These are phyloP conservation scores for Lucilia cuprina DNA, from an alignment of 1,140 invertebrate species.

Conservation along the genomic window DNA sequence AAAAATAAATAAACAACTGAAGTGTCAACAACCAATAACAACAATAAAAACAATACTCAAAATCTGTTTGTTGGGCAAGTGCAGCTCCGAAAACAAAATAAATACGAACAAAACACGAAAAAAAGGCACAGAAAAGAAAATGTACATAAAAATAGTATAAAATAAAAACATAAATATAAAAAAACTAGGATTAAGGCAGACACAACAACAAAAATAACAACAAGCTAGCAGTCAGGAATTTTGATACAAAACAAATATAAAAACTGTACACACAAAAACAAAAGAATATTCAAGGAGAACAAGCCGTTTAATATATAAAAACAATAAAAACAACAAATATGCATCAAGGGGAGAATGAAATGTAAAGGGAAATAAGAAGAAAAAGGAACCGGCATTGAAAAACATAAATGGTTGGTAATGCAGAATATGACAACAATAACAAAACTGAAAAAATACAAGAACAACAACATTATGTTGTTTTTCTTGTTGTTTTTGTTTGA, in stretches of 20 bases:
- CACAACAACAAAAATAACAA: neutral
- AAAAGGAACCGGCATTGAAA: slow-evolving; percentile 17
- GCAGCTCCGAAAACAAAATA: too few species aligned
- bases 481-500: too few species aligned
- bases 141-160: neutral
- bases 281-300: neutral
- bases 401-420: slow-evolving; percentile 3
- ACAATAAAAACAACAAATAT: neutral
- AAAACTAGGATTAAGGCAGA: neutral
- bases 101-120: neutral
- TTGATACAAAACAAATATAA: neutral
- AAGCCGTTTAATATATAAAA: neutral
- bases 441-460: neutral
- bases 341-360: neutral
- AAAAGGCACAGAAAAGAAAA: neutral
- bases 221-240: neutral
- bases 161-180: neutral
- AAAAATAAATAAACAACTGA: neutral
- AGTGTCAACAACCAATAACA: neutral
- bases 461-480: neutral
- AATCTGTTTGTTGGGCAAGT: neutral
- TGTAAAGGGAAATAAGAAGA: neutral
- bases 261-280: slow-evolving; percentile 8
- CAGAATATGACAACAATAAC: neutral
- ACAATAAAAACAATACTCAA: neutral